Base-by-base conservation (phyloP, 2,113 vertebrate species). In the Hiodon alosoides region DNA sequence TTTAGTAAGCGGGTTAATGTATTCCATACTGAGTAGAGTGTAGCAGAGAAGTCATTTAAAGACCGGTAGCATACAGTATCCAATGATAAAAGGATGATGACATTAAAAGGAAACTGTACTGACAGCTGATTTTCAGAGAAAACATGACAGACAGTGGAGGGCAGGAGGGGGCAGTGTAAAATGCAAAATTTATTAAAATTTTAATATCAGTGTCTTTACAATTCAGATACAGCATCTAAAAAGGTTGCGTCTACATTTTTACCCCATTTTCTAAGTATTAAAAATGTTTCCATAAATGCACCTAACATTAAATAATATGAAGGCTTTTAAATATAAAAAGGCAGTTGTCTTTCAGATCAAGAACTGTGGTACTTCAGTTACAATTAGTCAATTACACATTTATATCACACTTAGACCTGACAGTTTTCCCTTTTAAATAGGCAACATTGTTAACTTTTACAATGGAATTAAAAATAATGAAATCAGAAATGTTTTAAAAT, bases 161-260 rank as follows among this genome's bases (percentile, higher is more conserved):
- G 48, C 60, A 78, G 71, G 54, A 74, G 69, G 5, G 74, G 9
- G 65, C 13, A 59, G 79, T 77, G 71, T 83, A 84, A 92, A 91
- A 87, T 81, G 80, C 81, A 82, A 87, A 84, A 84, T 89, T 86
- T 90, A 91, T 91, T 91, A 77, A 82, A 82, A 74, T 78, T 79
- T 78, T 65, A 76, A 84, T 78, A 81, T 76, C 76, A 73, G 59
- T 76, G 76, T 86, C 85, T 87, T 83, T 81, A 88, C 86, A 90
- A 83, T 84, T 87, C 82, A 73, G 71, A 77, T 48, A 51, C 31
- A 31, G 31, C 66, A 65, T 78, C 54, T 72, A 71, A 77, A 73
- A 72, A 64, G 16, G 59, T 60, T 64, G 59, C 59, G 62, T 69
- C 50, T 57, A 70, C 46, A 60, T 81, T 71, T 78, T 58, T 68